phyloP scores from a whole-genome alignment of 2,888 invertebrate species.

The Ectobius pallidus region DNA sequence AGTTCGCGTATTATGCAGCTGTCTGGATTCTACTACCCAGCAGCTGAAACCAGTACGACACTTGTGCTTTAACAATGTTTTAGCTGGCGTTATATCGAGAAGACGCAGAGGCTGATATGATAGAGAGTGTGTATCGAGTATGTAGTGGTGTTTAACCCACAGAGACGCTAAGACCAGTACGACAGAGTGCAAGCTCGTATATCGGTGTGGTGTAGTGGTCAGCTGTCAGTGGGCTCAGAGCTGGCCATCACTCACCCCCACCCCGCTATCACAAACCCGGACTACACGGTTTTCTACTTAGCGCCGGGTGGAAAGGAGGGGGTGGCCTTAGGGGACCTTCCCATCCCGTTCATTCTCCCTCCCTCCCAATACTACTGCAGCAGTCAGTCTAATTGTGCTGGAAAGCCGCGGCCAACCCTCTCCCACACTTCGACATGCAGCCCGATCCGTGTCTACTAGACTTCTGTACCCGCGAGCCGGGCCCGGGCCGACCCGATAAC shows the following conservation, averaged over 20 bases:
- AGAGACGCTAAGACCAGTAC: not conserved
- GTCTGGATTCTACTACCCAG: no score
- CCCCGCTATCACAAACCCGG: conserved; percentile 49
- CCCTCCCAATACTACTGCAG: no score
- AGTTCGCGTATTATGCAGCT: no score
- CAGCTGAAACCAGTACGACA: no score
- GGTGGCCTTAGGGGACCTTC: conserved; percentile 31
- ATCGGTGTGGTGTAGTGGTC: conserved; percentile 35
- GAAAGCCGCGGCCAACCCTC: conserved; percentile 49
- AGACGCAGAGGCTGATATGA: no score
- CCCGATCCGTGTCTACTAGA: conserved; percentile 8
- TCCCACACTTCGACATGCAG: not conserved
- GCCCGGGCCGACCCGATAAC: no score
- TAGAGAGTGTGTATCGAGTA: no score
- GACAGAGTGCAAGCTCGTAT: conserved; percentile 15
- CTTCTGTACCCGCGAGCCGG: not conserved
- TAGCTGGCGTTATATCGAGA: no score
- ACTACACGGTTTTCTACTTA: conserved; percentile 60
- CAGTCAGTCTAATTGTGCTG: conserved; percentile 55
- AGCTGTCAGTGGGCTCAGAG: conserved; percentile 52
- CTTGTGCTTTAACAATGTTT: no score
- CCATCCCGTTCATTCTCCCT: not conserved
- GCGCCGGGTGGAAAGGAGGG: conserved; percentile 50
- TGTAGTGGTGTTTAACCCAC: no score
- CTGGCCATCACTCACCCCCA: conserved; percentile 57